Conservation (phyloP, 2,888 invertebrate genomes). For the Neria commutata region DNA sequence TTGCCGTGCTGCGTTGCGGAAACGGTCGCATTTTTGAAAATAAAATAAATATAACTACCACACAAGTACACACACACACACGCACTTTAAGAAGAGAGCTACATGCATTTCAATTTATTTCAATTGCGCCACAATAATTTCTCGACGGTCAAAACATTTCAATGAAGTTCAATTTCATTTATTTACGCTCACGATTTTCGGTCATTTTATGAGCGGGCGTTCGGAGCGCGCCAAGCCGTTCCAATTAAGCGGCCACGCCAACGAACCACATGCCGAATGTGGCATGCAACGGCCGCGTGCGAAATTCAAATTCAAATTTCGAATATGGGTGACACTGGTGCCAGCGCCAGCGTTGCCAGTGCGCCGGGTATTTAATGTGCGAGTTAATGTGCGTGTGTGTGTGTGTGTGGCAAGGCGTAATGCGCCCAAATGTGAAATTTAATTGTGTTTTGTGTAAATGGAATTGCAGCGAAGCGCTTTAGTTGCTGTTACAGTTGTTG, state of each 20-base stretch:
- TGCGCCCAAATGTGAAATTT: too few species aligned
- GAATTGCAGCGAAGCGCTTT: too few species aligned
- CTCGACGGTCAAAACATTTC: conserved; percentile 20
- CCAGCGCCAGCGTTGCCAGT: background rate
- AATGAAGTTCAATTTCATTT: background rate
- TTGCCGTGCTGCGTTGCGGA: too few species aligned
- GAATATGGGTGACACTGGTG: background rate
- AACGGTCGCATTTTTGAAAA: too few species aligned
- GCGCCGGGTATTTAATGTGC: background rate
- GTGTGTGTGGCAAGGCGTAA: too few species aligned
- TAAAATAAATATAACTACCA: too few species aligned
- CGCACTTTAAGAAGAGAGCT: conserved; percentile 36
- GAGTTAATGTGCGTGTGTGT: too few species aligned
- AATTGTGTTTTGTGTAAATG: too few species aligned
- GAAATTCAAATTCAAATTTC: background rate
- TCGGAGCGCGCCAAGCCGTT: conserved; percentile 46
- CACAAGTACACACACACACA: conserved; percentile 17
- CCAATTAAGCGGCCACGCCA: conserved; percentile 37
- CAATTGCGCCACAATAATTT: conserved; percentile 50
- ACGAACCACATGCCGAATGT: background rate
- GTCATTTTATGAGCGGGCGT: background rate
- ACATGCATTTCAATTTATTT: conserved; percentile 52
- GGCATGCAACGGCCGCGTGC: background rate
- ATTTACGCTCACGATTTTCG: background rate
- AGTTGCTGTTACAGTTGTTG: background rate